Conservation (phyloP, 2,113 vertebrate genomes). For the Spea bombifrons region DNA sequence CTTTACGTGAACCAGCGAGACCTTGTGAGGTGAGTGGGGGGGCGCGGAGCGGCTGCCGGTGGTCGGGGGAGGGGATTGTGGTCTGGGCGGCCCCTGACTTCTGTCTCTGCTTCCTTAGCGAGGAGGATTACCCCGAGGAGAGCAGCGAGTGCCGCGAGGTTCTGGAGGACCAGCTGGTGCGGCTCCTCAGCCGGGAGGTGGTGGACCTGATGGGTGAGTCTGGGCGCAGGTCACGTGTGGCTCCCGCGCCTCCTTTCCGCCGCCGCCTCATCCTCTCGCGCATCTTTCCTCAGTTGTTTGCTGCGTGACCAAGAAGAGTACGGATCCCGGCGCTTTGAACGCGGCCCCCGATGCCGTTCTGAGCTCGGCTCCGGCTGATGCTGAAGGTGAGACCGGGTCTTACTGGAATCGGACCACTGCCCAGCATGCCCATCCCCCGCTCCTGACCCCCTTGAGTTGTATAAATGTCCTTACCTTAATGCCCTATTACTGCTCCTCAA, state of each 20-base stretch:
- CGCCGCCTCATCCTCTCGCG: background rate
- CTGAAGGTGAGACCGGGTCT: constrained; percentile 6
- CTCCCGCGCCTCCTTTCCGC: background rate
- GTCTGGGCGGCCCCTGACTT: too few species aligned
- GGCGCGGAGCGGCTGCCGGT: background rate
- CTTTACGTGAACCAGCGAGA: constrained; percentile 86
- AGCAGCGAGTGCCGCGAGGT: constrained; percentile 91
- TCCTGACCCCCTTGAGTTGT: background rate
- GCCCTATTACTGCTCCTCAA: too few species aligned
- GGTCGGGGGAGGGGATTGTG: too few species aligned
- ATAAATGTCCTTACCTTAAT: too few species aligned
- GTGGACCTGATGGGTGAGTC: constrained; percentile 92
- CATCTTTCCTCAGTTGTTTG: constrained; percentile 70
- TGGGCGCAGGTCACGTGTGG: background rate
- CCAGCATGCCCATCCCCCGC: background rate
- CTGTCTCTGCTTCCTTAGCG: constrained; percentile 56
- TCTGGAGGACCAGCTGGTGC: constrained; percentile 88
- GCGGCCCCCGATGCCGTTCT: constrained; percentile 75
- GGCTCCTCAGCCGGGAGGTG: constrained; percentile 87
- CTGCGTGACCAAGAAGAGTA: constrained; percentile 82
- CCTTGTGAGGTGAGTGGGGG: constrained; percentile 72
- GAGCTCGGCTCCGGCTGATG: background rate
- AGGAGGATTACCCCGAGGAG: constrained; percentile 78
- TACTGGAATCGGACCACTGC: background rate
- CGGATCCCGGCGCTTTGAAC: constrained; percentile 72